These are phyloP conservation scores for Stichodactyla mertensii DNA, from an alignment of 64 coral and sea anemone species.

Conservation along the genomic window DNA sequence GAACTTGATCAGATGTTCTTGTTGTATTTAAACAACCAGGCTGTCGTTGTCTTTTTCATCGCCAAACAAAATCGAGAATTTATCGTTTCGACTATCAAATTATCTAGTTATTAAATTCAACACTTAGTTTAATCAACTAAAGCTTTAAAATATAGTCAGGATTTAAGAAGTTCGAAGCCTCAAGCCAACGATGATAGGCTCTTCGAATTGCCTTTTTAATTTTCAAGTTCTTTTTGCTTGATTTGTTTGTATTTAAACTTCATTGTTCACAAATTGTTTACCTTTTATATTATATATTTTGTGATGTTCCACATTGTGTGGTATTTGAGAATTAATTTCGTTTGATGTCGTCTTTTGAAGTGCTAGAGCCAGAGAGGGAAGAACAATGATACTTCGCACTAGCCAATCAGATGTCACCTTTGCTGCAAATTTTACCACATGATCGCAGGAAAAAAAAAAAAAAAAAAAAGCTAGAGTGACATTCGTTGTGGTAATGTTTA, in stretches of 20 bases:
- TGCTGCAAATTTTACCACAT: background rate
- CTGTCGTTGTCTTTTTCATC: background rate
- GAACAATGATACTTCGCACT: background rate
- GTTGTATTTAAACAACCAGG: background rate
- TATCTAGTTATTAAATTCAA: background rate
- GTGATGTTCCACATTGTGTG: background rate
- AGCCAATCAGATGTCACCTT: background rate
- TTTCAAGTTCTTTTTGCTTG: too few relatives aligned
- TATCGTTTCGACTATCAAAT: background rate
- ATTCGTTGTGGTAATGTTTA: background rate
- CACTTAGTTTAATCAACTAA: too few relatives aligned
- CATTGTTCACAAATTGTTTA: too few relatives aligned
- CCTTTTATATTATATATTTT: background rate
- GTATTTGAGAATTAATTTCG: background rate
- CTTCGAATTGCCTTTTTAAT: too few relatives aligned
- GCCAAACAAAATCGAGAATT: background rate
- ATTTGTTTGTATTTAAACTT: too few relatives aligned
- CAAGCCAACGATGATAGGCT: too few relatives aligned
- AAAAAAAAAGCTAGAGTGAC: too few relatives aligned
- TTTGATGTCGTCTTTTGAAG: background rate
- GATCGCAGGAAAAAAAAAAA: background rate
- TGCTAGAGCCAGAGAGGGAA: background rate
- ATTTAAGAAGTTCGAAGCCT: too few relatives aligned
- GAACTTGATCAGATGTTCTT: background rate
- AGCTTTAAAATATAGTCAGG: too few relatives aligned